Conservation (phyloP, 2,113 vertebrate species). For the Elachura formosa region DNA sequence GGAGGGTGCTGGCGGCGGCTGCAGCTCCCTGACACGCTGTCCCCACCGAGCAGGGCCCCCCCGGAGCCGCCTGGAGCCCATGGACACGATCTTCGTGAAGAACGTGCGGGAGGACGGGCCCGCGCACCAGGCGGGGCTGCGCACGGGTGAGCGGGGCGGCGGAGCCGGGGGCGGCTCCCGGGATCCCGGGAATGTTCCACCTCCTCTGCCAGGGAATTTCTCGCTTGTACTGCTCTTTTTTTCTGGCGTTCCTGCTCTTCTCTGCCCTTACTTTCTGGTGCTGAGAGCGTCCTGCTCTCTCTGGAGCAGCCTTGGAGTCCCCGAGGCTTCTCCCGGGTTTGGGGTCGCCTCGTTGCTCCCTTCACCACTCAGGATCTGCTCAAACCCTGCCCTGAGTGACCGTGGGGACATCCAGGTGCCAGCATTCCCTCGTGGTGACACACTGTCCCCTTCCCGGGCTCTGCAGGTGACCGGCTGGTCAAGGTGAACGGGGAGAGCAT, state of each 20-base stretch:
- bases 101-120: slow-evolving; percentile 91
- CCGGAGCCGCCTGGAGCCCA: slow-evolving; percentile 86
- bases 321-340: not conserved
- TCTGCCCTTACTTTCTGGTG: accelerated
- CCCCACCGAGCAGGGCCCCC: not conserved
- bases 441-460: not conserved
- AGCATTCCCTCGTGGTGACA: not conserved
- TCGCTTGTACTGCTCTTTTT: not conserved
- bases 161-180: not conserved
- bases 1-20: not conserved
- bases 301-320: not conserved
- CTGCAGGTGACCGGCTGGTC: slow-evolving; percentile 90
- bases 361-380: accelerated
- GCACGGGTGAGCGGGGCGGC: slow-evolving; percentile 77
- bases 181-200: accelerated
- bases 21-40: not conserved
- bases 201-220: not conserved
- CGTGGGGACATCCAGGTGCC: not conserved
- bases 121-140: slow-evolving; percentile 88
- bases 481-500: slow-evolving; percentile 95
- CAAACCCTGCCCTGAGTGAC: not conserved
- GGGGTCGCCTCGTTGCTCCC: not conserved
- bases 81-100: slow-evolving; percentile 99
- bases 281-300: not conserved
- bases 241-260: too few species aligned